Conservation (phyloP, 2,888 invertebrate species). For the Acanthosepion esculentum region DNA sequence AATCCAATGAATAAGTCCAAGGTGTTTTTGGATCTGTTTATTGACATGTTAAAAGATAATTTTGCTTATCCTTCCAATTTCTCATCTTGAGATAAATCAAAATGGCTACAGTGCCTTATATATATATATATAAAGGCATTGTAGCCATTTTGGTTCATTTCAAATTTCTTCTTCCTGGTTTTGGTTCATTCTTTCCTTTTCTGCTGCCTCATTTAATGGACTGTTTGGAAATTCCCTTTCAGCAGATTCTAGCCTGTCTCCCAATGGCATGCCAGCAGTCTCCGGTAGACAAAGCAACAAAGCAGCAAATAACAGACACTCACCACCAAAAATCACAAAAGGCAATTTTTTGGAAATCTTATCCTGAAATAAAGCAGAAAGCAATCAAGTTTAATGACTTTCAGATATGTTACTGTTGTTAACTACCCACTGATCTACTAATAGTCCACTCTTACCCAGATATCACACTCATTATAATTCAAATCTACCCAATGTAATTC, state of each 20-base stretch:
- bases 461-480: too few species aligned
- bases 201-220: background rate
- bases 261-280: conserved; percentile 64
- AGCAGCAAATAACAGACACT: conserved; percentile 65
- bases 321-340: conserved; percentile 68
- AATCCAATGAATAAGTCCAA: too few species aligned
- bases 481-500: too few species aligned
- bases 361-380: conserved; percentile 55
- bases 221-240: background rate
- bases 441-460: too few species aligned
- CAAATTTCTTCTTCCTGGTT: background rate
- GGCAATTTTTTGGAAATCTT: conserved; percentile 60
- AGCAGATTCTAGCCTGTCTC: conserved; percentile 53
- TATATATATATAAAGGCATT: too few species aligned
- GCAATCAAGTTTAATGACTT: background rate
- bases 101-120: too few species aligned
- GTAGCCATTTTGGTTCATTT: background rate
- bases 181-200: background rate
- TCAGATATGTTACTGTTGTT: too few species aligned
- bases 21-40: too few species aligned
- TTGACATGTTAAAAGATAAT: too few species aligned
- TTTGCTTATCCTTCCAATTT: too few species aligned
- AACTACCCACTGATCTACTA: too few species aligned
- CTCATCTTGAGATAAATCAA: too few species aligned
- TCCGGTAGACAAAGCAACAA: conserved; percentile 66